Evolutionary conservation across 2,113 vertebrate genomes (phyloP), one percentile per base, ranked within the genome.

Genomic region (Stigmatopora argus): DNA sequence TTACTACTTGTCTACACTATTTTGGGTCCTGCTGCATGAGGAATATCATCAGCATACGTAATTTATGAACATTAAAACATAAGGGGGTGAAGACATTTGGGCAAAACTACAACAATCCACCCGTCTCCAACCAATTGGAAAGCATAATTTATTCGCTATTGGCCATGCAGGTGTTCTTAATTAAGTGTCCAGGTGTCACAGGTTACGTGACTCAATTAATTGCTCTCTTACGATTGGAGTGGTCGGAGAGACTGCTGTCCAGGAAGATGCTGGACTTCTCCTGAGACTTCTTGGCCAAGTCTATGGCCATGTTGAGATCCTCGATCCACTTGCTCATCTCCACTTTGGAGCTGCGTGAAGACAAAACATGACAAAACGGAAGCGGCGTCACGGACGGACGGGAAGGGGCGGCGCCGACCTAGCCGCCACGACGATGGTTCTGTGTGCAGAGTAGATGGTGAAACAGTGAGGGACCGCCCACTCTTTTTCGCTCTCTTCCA

Each of bases 291-390:
- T 94, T 95, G 52, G 94, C 89, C 75, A 92, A 86, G 61, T 96
- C 92, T 1, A 98, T 97, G 0, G 97, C 94, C 3, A 90, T 21
- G 53, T 93, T 94, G 1, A 98, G 86, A 73, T 99, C 97, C 15
- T 92, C 92, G 67, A 95, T 92, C 96, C 96, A 98, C 79, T 97
- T 97, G 10, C 92, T 88, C 92, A 97, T 98, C 81, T 99, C 96
- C 77, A 94, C 84, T 60, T 86, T 93, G 3, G 94, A 94, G 72
- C 97, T 99, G 47, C 48, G 23, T 31, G 13, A n/a, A 51, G 18
- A 52, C 15, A 23, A 62, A 61, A 47, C 11, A 8, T 23, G 11
- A 18, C 13, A 12, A 41, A 44, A 1, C 6, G 18, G 11, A 19
- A 45, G n/a, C 15, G 53, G 26, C 15, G 23, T 31, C 13, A 15